Base-by-base conservation (phyloP, 2,888 invertebrate genomes). In the Idaea biselata region DNA sequence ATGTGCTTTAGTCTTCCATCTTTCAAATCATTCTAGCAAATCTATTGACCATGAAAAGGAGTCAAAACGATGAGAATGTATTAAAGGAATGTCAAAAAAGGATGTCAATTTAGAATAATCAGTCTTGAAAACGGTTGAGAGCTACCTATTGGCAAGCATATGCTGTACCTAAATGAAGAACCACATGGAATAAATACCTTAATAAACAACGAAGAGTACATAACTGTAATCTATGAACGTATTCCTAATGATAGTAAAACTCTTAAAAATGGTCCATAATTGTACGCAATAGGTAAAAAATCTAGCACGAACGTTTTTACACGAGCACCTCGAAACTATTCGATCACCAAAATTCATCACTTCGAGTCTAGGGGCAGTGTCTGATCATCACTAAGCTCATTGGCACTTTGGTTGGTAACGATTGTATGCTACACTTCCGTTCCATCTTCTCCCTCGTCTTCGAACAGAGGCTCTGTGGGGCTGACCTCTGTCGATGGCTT, bases 371-470 rank as follows among this genome's bases (percentile, higher is more conserved):
- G 58, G 64, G 67, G 67, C 68, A 70, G 65, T 69, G 68, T 70
- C 69, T 60, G 53, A 60, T 60, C 58, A 66, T 65, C 68, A 69
- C 67, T 68, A 67, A 86, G 87, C 87, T 88, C 87, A 83, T 91
- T 91, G 91, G 90, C 91, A 91, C 89, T 88, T 88, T 84, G 85
- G 83, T 82, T 73, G 75, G 74, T 78, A 79, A 81, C 76, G 75
- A 73, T 74, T 77, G 73, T 74, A 71, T 88, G 90, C 94, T 95
- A 96, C 93, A 97, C 97, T 93, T 97, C 97, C 75, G 97, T 97
- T 71, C 97, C 97, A 74, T 97, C 97, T 81, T 97, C 97, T 32
- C 97, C 96, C 87, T 97, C 97, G 82, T 97, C 97, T 82, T 97
- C 97, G 80, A 97, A 97, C 68, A 97, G 87, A 66, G 97, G 96